A percentile compares a stretch with the other conserved stretches of the same genome.
These are phyloP conservation scores for Cnemophilus loriae DNA, from an alignment of 2,113 vertebrate genomes.

Conservation along the genomic window DNA sequence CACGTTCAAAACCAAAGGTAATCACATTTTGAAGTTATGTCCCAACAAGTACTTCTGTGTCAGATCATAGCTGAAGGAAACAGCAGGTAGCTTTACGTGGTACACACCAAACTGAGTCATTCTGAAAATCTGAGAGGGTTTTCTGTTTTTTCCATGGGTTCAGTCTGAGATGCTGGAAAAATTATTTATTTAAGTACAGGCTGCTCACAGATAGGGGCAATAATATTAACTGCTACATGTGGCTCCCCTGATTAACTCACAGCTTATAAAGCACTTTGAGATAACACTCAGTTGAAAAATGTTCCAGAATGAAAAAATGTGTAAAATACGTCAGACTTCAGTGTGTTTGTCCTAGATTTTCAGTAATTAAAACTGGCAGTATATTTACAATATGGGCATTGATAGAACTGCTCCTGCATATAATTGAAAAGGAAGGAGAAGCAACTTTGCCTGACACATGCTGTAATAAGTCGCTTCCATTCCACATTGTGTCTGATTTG, in stretches of 20 bases:
- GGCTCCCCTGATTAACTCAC: neutral
- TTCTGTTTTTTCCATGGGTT: neutral
- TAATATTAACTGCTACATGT: neutral
- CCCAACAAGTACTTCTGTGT: neutral
- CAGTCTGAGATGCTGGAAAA: neutral
- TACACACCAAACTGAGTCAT: neutral
- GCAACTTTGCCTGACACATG: neutral
- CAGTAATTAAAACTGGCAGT: neutral
- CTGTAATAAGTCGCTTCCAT: neutral
- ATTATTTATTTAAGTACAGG: neutral
- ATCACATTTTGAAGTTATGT: neutral
- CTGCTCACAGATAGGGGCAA: neutral
- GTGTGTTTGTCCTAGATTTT: neutral
- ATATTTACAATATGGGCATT: neutral
- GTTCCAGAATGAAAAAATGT: neutral
- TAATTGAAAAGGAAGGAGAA: slow-evolving; percentile 24
- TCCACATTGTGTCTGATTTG: neutral
- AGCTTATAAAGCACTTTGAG: neutral
- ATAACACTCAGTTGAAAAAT: neutral
- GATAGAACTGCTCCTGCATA: neutral
- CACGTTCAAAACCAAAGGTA: neutral
- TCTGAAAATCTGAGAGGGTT: neutral
- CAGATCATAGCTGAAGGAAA: neutral
- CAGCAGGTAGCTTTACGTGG: neutral
- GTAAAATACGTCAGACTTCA: neutral